Evolutionary conservation across 2,888 invertebrate species (phyloP).

Genomic region (Cryptus armator): DNA sequence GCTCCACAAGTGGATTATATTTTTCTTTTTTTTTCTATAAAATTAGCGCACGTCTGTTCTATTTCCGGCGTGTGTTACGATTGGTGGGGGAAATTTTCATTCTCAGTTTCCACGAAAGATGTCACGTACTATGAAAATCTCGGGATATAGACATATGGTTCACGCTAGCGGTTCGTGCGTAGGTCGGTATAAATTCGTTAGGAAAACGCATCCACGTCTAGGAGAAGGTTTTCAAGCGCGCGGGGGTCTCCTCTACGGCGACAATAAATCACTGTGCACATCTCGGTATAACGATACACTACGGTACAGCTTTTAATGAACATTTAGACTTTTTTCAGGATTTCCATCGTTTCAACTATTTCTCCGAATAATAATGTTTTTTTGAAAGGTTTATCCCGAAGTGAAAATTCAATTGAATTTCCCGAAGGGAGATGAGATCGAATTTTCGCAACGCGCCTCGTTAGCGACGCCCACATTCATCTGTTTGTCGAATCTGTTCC

Average conservation of each 20-base stretch:
- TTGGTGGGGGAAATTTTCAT: neutral
- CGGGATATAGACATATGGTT: neutral
- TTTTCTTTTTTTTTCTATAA: neutral
- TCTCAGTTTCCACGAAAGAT: neutral
- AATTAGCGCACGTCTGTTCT: conserved; percentile 6
- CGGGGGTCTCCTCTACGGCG: neutral
- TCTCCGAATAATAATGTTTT: neutral
- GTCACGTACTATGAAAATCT: conserved; percentile 16
- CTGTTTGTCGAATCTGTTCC: too few relatives aligned
- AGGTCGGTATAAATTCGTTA: neutral
- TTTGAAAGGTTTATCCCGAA: neutral
- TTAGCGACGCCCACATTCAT: too few relatives aligned
- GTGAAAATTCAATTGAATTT: too few relatives aligned
- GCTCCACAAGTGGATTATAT: too few relatives aligned
- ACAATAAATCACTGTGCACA: neutral
- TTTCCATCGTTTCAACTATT: neutral
- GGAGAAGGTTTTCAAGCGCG: conserved; percentile 1
- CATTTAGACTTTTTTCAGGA: neutral
- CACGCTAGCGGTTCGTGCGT: neutral
- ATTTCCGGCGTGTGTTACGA: neutral
- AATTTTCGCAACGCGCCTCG: too few relatives aligned
- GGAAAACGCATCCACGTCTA: neutral
- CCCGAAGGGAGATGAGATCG: too few relatives aligned
- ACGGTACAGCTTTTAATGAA: neutral
- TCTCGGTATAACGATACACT: neutral